A percentile compares a stretch with the other conserved stretches of the same genome.
Conservation (phyloP, 30 jellyfish, hydroid and myxozoan species). For the Hydractinia symbiolongicarpus region DNA sequence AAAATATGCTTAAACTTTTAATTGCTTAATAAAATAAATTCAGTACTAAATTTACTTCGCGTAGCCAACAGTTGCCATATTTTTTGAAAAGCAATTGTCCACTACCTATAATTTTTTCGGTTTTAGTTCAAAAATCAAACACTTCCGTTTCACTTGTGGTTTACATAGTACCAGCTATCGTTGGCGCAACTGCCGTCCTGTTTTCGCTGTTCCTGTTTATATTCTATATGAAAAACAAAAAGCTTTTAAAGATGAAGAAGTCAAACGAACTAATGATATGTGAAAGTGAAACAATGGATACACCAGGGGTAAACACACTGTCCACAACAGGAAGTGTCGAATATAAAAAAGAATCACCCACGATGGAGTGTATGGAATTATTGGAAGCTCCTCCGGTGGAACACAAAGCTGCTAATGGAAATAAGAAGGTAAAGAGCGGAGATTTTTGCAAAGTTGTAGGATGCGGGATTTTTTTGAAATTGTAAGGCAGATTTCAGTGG, state of each 20-base stretch:
- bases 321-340: conserved; percentile 14
- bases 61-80: too few species aligned
- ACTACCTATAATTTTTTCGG: background rate
- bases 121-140: conserved; percentile 24
- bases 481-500: too few species aligned
- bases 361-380: background rate
- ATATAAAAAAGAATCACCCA: background rate
- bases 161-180: conserved; percentile 64
- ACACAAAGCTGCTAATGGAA: too few species aligned
- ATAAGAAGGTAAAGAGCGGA: too few species aligned
- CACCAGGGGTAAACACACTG: conserved; percentile 4
- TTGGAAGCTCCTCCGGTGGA: background rate
- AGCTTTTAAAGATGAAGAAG: conserved; percentile 12
- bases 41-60: too few species aligned
- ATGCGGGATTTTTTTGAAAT: too few species aligned
- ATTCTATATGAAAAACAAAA: conserved; percentile 50
- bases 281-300: background rate
- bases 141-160: conserved; percentile 40
- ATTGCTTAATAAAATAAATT: too few species aligned
- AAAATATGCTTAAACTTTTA: too few species aligned
- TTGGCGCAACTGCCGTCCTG: conserved; percentile 56
- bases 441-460: too few species aligned
- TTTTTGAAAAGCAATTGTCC: too few species aligned
- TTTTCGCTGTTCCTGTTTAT: conserved; percentile 41
- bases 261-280: background rate